Base-by-base conservation (phyloP, 1,140 invertebrate species). In the Drepana arcuata region DNA sequence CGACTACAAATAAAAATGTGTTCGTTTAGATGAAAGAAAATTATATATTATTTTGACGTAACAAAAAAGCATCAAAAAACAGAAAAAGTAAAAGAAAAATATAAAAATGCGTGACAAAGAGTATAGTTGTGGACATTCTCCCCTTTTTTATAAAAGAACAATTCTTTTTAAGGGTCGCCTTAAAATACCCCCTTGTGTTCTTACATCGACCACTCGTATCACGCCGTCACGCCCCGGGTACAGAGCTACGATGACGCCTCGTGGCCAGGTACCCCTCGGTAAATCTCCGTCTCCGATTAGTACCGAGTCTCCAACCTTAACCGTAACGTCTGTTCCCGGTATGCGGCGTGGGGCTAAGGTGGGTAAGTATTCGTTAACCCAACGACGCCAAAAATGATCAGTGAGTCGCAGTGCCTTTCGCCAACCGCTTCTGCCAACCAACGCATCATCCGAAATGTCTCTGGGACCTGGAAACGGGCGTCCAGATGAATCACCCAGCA, bases 401-500 rank as follows among this genome's bases (percentile, higher is more conserved):
- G 57, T 55, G 0, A 69, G 37, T 2, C 39, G 28, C 10, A 57
- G 52, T 0, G 56, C 16, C 0, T 28, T 26, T 0, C 49, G 38
- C 55, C 48, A 70, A 4, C 41, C 33, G 5, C 12, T 28, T 5
- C 31, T 26, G 0, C 39, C 13, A n/a, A 28, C 26, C 1, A 40
- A 13, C n/a, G n/a, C n/a, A n/a, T n/a, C n/a, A 18, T 41, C 54
- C 0, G 4, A 2, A 12, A 59, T 39, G 7, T 28, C 31, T 13
- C 49, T 42, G 0, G 11, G 12, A 0, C 42, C 45, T 2, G 43
- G 34, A 2, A 44, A 4, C 6, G 62, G 26, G 0, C 38, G 7
- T 0, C 34, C 41, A 0, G 57, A 33, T 4, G 66, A 48, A 2
- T 33, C 30, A 0, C 62, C 65, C 12, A 73, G 48, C n/a, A 82